These are phyloP conservation scores for Rhinopomastus cyanomelas DNA, from an alignment of 2,113 vertebrate species.

Conservation along the genomic window DNA sequence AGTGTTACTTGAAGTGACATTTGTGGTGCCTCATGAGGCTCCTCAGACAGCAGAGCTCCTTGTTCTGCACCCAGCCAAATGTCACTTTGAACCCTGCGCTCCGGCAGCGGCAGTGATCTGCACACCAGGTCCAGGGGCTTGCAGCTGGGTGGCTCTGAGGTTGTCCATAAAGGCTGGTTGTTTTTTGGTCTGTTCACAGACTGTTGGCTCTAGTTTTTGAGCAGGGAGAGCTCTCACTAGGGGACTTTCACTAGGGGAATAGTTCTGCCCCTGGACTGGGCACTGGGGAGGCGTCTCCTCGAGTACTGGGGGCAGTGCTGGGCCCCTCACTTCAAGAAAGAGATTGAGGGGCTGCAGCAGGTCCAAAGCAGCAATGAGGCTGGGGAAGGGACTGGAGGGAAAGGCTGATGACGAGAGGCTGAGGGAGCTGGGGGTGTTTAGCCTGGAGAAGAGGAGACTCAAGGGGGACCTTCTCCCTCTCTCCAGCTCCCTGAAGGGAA, in stretches of 20 bases:
- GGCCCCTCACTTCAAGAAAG: no score
- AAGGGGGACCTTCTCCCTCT: no score
- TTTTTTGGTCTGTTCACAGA: neutral
- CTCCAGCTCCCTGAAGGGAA: no score
- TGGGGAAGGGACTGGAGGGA: no score
- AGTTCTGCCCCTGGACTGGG: no score
- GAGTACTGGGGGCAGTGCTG: no score
- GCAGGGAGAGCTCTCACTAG: neutral
- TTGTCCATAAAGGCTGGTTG: neutral
- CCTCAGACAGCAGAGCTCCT: constrained; percentile 5
- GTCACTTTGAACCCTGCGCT: neutral
- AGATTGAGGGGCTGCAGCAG: no score
- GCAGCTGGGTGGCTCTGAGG: fast-evolving
- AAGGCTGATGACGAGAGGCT: no score
- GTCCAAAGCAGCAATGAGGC: no score
- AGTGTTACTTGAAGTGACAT: constrained; percentile 40
- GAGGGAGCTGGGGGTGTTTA: no score
- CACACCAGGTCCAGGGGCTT: fast-evolving
- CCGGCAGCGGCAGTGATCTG: neutral
- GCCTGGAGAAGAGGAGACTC: no score
- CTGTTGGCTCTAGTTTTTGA: neutral
- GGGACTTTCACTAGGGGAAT: neutral
- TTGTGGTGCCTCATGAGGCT: constrained; percentile 4
- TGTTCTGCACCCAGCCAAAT: neutral
- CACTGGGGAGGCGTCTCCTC: no score